phyloP scores from a whole-genome alignment of 35 echinoderm and acorn worm genomes.

The Hemicentrotus pulcherrimus region DNA sequence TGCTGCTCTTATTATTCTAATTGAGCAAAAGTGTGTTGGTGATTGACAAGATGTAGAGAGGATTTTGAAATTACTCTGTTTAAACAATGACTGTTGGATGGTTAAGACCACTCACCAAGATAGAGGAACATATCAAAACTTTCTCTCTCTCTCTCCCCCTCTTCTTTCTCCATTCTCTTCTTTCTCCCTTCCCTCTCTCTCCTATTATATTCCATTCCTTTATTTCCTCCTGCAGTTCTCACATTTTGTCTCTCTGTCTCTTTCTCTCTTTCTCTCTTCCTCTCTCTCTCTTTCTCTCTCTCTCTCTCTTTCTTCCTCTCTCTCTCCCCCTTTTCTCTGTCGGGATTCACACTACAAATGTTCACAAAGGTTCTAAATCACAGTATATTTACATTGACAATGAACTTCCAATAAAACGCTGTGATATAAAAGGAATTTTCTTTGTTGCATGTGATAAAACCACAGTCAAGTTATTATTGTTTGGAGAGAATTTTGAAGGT shows the following conservation, averaged over 20 bases:
- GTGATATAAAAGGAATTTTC: not conserved
- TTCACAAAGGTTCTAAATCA: not conserved
- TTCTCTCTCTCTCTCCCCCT: not conserved
- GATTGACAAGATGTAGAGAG: not conserved
- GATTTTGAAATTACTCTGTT: not conserved
- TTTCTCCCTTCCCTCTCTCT: too few relatives aligned
- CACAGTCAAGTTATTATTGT: not conserved
- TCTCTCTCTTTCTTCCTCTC: not conserved
- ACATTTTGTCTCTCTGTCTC: too few relatives aligned
- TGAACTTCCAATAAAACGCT: not conserved
- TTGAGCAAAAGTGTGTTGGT: not conserved
- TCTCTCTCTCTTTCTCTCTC: too few relatives aligned
- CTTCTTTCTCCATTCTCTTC: not conserved
- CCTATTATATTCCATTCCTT: too few relatives aligned
- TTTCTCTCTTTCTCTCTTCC: too few relatives aligned
- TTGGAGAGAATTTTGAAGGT: not conserved
- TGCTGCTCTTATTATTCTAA: not conserved
- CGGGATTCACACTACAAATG: not conserved
- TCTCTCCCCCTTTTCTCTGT: not conserved
- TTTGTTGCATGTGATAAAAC: not conserved
- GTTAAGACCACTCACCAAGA: not conserved
- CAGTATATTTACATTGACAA: not conserved
- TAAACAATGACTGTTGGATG: not conserved
- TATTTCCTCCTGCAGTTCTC: too few relatives aligned
- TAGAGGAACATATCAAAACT: not conserved